phyloP scores from a whole-genome alignment of 2,888 invertebrate species.

The Junonia oenone region DNA sequence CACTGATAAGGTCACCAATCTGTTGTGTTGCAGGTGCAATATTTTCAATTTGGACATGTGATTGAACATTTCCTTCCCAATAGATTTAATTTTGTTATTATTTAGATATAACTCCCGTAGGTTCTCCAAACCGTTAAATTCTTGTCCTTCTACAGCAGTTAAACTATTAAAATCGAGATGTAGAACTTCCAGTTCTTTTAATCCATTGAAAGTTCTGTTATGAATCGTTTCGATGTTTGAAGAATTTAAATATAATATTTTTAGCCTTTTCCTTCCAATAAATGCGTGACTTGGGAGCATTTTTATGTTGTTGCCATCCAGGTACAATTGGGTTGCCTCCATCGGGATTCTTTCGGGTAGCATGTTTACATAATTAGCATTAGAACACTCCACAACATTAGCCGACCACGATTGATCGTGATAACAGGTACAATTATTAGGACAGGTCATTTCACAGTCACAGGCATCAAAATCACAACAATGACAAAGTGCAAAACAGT shows the following conservation, averaged over 20 bases:
- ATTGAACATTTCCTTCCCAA: slow-evolving; percentile 86
- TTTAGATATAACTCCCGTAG: slow-evolving; percentile 86
- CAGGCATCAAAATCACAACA: slow-evolving; percentile 95
- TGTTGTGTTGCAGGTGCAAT: slow-evolving; percentile 85
- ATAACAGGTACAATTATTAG: slow-evolving; percentile 92
- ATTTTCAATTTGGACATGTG: slow-evolving; percentile 82
- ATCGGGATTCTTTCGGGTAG: slow-evolving; percentile 92
- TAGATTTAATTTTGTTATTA: slow-evolving; percentile 84
- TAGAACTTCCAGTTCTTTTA: slow-evolving; percentile 85
- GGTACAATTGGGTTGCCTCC: slow-evolving; percentile 92
- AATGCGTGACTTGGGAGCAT: slow-evolving; percentile 89
- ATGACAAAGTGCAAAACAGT: slow-evolving; percentile 92
- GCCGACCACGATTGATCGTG: slow-evolving; percentile 93
- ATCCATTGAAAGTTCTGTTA: slow-evolving; percentile 91
- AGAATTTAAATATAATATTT: slow-evolving; percentile 86
- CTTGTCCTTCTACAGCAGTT: slow-evolving; percentile 85
- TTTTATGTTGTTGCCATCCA: slow-evolving; percentile 90
- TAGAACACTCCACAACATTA: slow-evolving; percentile 91
- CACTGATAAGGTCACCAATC: slow-evolving; percentile 83
- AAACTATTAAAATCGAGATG: slow-evolving; percentile 88
- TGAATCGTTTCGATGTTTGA: slow-evolving; percentile 88
- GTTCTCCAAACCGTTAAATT: slow-evolving; percentile 88
- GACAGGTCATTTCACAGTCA: slow-evolving; percentile 95
- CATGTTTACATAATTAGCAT: slow-evolving; percentile 82
- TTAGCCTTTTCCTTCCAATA: slow-evolving; percentile 89